Conservation (phyloP, 1,140 invertebrate genomes). For the Tribolium madens region DNA sequence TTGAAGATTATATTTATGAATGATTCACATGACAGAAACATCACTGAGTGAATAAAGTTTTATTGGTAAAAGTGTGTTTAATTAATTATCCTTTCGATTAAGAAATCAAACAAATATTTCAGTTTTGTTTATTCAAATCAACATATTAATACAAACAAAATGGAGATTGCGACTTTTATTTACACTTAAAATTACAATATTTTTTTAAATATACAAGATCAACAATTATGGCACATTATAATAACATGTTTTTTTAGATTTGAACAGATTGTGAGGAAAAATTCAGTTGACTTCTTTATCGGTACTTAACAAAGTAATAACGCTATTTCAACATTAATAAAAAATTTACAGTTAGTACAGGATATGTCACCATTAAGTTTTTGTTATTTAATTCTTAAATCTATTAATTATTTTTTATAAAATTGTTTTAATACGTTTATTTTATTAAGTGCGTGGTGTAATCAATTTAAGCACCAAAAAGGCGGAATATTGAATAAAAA, state of each 20-base stretch:
- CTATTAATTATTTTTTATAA: slow-evolving; percentile 32
- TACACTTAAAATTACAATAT: slow-evolving; percentile 35
- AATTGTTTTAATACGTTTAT: slow-evolving; percentile 24
- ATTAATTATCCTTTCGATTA: neutral
- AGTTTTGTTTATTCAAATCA: slow-evolving; percentile 28
- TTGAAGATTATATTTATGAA: slow-evolving; percentile 54
- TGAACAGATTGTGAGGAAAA: slow-evolving; percentile 20
- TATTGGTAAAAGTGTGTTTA: slow-evolving; percentile 34
- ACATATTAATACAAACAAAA: slow-evolving; percentile 21
- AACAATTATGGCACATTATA: slow-evolving; percentile 45
- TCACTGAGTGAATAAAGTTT: slow-evolving; percentile 58
- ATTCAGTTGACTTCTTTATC: slow-evolving; percentile 16
- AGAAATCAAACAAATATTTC: neutral
- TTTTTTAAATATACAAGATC: slow-evolving; percentile 39
- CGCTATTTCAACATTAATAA: slow-evolving; percentile 39
- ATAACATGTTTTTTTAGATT: slow-evolving; percentile 23
- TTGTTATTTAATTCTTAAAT: slow-evolving; percentile 21
- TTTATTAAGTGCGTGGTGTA: slow-evolving; percentile 33
- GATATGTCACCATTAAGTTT: slow-evolving; percentile 40
- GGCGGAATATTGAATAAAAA: slow-evolving; percentile 24
- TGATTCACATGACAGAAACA: slow-evolving; percentile 58
- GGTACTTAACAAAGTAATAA: slow-evolving; percentile 36
- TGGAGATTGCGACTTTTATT: slow-evolving; percentile 10
- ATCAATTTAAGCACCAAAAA: slow-evolving; percentile 45
- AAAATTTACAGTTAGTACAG: slow-evolving; percentile 37